A percentile compares a stretch with the other conserved stretches of the same genome.
Evolutionary conservation across 1,140 invertebrate species (phyloP).

Genomic region (Antheraea pernyi): DNA sequence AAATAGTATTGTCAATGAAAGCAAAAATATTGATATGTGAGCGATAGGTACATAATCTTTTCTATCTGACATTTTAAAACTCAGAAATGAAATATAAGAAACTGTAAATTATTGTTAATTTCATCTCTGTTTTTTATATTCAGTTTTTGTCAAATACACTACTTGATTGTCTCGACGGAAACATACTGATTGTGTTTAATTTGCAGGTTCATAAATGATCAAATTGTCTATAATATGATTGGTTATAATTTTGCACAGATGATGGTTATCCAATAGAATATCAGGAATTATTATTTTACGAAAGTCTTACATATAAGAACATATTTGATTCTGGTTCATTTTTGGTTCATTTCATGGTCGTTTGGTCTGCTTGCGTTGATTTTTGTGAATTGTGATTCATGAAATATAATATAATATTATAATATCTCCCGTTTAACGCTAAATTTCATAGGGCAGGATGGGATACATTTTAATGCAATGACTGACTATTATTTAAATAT

Average conservation of each 20-base stretch:
- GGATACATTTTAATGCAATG: constrained; percentile 46
- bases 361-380: constrained; percentile 42
- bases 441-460: constrained; percentile 38
- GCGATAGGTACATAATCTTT: too few species aligned
- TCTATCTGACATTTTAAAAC: too few species aligned
- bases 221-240: neutral
- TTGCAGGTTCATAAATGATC: neutral
- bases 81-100: too few species aligned
- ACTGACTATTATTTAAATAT: constrained; percentile 20
- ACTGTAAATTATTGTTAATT: too few species aligned
- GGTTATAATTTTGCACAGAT: neutral
- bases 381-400: constrained; percentile 60
- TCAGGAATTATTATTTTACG: neutral
- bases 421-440: constrained; percentile 6
- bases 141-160: too few species aligned
- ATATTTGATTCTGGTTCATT: constrained; percentile 13
- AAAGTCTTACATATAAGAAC: neutral
- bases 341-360: constrained; percentile 14
- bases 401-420: constrained; percentile 31
- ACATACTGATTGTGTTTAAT: neutral
- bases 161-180: neutral
- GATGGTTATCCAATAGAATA: constrained; percentile 8
- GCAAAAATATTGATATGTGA: too few species aligned
- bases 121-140: neutral
- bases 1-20: too few species aligned